Evolutionary conservation across 2,797 vertebrate species (phyloP), one percentile per base, ranked within the genome.

Genomic region (Emys orbicularis): DNA sequence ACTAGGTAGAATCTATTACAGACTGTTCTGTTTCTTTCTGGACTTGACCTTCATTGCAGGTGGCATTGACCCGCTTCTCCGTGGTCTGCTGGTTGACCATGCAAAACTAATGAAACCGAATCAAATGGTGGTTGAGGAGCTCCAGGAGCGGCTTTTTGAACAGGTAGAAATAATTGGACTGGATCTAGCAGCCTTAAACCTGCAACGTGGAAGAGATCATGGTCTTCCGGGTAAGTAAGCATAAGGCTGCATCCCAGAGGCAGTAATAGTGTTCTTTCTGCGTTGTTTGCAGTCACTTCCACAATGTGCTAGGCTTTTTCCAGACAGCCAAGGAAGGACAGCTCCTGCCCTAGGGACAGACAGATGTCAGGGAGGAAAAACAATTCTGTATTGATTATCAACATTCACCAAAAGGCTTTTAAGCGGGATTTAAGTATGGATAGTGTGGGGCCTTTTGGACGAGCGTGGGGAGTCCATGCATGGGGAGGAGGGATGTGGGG

Each of bases 131-230:
- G 79, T 98, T n/a, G 98, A 99, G 10, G 99, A 99, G 90, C 91
- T 99, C 61, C 98, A 98, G 7, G 98, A 99, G 12, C 98, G 59
- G 49, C 98, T 99, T 37, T 98, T 99, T 34, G 96, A 97, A 56
- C 98, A 99, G 8, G 97, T 97, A 18, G 90, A 81, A 31, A 52
- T 94, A 83, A 97, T 98, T 2, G 98, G 98, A 79, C 96, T 99
- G 93, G 99, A 99, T 91, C 98, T 99, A 85, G 99, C 98, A 27
- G 92, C 99, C 53, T 97, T 99, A 37, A 99, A 99, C 97, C 98
- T 99, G 97, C 98, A 99, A 87, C 98, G 99, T 3, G 89, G 98
- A 68, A 98, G 99, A 76, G 99, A 99, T 61, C 99, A 99, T 0
- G 99, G 98, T 76, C 92, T 99, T 84, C 98, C 98, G 93, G 99